Base-by-base conservation (phyloP, 2,797 vertebrate species). In the Apogon hyalosoma region DNA sequence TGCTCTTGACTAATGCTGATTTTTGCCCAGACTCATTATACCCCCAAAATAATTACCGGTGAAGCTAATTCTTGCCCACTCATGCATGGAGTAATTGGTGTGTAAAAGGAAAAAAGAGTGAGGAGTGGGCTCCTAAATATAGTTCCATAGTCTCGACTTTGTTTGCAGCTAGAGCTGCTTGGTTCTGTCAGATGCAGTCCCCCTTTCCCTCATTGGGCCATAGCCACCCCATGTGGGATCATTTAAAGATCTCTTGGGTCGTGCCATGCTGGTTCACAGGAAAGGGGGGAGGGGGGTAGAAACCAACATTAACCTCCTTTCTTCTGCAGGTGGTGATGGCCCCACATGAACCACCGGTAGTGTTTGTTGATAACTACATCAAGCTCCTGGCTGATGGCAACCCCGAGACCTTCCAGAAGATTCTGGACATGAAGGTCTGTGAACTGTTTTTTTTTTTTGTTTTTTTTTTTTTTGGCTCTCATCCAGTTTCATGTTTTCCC, bases 331-430 rank as follows among this genome's bases (percentile, higher is more conserved):
- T 99, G 68, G 98, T 99, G 85, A 99, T 99, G 98, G 98, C 98
- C 50, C 98, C 98, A 1, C 98, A 99, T 0, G 98, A 99, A 83
- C 96, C 96, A 0, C 77, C 95, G 0, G 95, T 97, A 85, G 96
- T 98, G 41, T 99, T 99, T 89, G 98, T 99, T 6, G 98, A 99
- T 91, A 99, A 98, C 92, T 99, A 98, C 89, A 99, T 99, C 92
- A 99, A 99, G 79, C 97, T 99, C 13, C 95, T 99, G 13, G 94
- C 95, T 9, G 98, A 99, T 77, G 96, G 96, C 67, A 98, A 95
- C 88, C 96, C 96, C 0, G 98, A 99, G 86, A 99, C 97, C n/a
- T 99, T 99, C 92, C 98, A 99, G 92, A 99, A 98, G 94, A 97
- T 98, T 75, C 91, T 99, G 16, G 98, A 99, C 82, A 98, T 99